These are phyloP conservation scores for Caenorhabditis brenneri DNA, from an alignment of 1,140 invertebrate genomes.

Conservation along the genomic window DNA sequence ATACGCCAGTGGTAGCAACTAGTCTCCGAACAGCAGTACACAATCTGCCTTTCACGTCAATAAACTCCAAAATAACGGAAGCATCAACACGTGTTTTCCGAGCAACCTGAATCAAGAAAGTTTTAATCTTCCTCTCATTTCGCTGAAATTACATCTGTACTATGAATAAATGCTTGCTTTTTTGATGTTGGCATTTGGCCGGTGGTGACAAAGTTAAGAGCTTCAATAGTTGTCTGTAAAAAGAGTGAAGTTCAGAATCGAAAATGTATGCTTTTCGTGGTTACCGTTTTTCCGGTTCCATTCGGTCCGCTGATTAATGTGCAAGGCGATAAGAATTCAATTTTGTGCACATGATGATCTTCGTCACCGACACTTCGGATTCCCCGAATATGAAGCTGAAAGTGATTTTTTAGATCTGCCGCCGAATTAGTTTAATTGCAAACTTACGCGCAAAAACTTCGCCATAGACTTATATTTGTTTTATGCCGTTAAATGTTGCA, in stretches of 20 bases:
- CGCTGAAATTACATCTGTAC: slow-evolving; percentile 79
- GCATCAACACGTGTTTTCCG: slow-evolving; percentile 65
- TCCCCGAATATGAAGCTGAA: slow-evolving; percentile 16
- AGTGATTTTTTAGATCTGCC: neutral
- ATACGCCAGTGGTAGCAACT: slow-evolving; percentile 52
- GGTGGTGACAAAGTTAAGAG: slow-evolving; percentile 86
- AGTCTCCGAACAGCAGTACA: slow-evolving; percentile 64
- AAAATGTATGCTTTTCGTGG: too few relatives aligned
- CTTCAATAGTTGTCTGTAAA: slow-evolving; percentile 94
- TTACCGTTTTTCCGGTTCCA: slow-evolving; percentile 94
- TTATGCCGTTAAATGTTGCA: too few relatives aligned
- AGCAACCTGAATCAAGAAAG: slow-evolving; percentile 61
- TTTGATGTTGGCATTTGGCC: slow-evolving; percentile 85
- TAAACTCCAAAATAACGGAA: slow-evolving; percentile 62
- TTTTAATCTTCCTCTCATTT: neutral
- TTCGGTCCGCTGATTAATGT: slow-evolving; percentile 94
- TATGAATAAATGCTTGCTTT: slow-evolving; percentile 87
- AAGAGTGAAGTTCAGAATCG: too few relatives aligned
- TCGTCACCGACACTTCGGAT: slow-evolving; percentile 33
- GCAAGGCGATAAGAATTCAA: slow-evolving; percentile 84
- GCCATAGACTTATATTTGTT: slow-evolving; percentile 22
- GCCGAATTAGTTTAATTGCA: neutral
- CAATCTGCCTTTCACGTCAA: slow-evolving; percentile 59
- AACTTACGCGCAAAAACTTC: slow-evolving; percentile 16
- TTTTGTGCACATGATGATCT: slow-evolving; percentile 28